A percentile compares a stretch with the other conserved stretches of the same genome.
These are phyloP conservation scores for Campylorhamphus procurvoides DNA, from an alignment of 2,113 vertebrate genomes.

Conservation along the genomic window DNA sequence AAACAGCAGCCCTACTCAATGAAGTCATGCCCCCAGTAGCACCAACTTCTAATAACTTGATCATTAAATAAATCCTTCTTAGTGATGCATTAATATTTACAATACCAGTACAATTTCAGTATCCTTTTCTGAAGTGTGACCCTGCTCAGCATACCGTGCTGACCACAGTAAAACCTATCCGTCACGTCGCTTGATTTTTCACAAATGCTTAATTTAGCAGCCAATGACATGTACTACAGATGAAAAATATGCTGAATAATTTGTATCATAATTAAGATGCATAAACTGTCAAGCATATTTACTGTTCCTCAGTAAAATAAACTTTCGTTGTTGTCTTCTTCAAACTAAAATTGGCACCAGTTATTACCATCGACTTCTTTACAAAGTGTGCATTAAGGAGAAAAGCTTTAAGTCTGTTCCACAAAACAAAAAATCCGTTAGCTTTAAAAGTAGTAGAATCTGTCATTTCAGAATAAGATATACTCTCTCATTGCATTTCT, in stretches of 20 bases:
- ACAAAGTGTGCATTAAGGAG: neutral
- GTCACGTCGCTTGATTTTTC: neutral
- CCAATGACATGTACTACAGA: neutral
- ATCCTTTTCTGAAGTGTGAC: neutral
- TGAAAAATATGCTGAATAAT: neutral
- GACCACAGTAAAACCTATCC: neutral
- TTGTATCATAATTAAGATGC: neutral
- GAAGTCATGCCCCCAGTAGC: neutral
- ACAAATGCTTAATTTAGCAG: neutral
- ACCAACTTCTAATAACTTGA: neutral
- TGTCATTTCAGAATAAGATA: neutral
- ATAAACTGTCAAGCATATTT: neutral
- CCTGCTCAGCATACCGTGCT: neutral
- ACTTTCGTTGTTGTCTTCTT: neutral
- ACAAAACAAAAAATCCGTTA: neutral
- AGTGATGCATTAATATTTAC: neutral
- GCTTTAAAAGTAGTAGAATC: neutral
- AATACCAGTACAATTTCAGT: neutral
- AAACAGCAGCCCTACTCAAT: neutral
- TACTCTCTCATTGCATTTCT: neutral
- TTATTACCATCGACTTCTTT: neutral
- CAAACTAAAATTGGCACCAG: neutral
- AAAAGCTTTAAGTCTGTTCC: neutral
- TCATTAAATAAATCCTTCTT: neutral
- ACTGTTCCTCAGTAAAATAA: neutral